Evolutionary conservation across 2,888 invertebrate species (phyloP), one percentile per base, ranked within the genome.

Genomic region (Dasypogon diadema): DNA sequence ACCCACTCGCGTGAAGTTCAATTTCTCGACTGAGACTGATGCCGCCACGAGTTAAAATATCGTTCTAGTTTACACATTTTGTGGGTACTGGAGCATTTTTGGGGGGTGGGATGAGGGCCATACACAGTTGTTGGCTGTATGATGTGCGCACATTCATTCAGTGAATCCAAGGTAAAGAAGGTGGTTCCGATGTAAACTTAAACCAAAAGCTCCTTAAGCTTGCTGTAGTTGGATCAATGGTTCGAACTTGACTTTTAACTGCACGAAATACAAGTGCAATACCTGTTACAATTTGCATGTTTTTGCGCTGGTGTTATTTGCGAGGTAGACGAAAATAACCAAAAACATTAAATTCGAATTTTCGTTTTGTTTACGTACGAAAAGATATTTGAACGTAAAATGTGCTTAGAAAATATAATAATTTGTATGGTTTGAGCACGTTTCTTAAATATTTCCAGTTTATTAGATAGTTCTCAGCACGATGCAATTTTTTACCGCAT

Each of bases 1-100:
- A 73, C 73, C 77, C 73, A 73, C 55, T 34, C 48, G 56, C 75
- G 56, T 63, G 75, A 73, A 75, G 63, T 75, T 58, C 65, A 72
- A 55, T 74, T 73, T 48, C 63, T 77, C 73, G 72, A 77, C 77
- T 77, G 77, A 75, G 72, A 77, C 77, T 77, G 77, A 75, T 73
- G 55, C 60, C 54, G 72, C 51, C 42, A 54, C 46, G 55, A 65
- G 63, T 75, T 22, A 30, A 42, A 60, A 22, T 51, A 46, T 42
- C 24, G 72, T 54, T 48, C 42, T 21, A 24, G 56, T 58, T 42
- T 58, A 70, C 68, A n/a, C 54, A 16, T 16, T 5, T 5, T 16
- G n/a, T 48, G 48, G n/a, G n/a, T 5, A 48, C 12, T 14, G 48
- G n/a, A 3, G 48, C 12, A 48, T 48, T 48, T 16, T 30, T 8